These are phyloP conservation scores for Chrysolina americana DNA, from an alignment of 2,888 invertebrate genomes.

Conservation along the genomic window DNA sequence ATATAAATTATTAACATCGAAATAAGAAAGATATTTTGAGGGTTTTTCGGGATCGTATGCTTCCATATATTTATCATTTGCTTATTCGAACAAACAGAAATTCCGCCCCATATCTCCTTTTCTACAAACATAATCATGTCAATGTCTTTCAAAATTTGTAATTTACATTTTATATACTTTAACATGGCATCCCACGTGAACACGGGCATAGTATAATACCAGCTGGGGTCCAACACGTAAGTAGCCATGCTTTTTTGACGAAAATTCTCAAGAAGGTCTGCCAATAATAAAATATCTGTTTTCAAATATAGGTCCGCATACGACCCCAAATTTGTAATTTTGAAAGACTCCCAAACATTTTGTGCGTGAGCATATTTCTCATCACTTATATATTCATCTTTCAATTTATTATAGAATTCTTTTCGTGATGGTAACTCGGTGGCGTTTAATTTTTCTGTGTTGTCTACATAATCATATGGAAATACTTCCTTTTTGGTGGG, in stretches of 20 bases:
- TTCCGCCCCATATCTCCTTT: conserved; percentile 15
- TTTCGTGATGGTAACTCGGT: conserved; percentile 23
- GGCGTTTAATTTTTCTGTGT: conserved; percentile 13
- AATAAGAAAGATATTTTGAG: too few species aligned
- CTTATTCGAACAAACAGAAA: too few species aligned
- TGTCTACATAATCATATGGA: conserved; percentile 20
- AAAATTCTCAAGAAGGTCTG: conserved; percentile 61
- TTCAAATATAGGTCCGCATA: conserved; percentile 55
- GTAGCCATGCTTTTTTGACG: conserved; percentile 38
- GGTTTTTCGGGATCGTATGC: conserved; percentile 54
- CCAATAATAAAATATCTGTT: conserved; percentile 56
- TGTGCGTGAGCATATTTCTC: conserved; percentile 50
- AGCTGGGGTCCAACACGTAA: conserved; percentile 25
- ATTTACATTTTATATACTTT: conserved; percentile 52
- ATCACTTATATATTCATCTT: conserved; percentile 18
- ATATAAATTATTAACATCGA: conserved; percentile 53
- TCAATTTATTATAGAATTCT: conserved; percentile 25
- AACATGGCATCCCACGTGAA: conserved; percentile 27
- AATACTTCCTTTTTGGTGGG: conserved; percentile 25
- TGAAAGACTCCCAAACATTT: background rate
- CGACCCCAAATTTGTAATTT: background rate
- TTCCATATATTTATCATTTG: conserved; percentile 37
- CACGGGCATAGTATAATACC: conserved; percentile 29
- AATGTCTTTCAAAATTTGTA: conserved; percentile 57
- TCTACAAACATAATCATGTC: conserved; percentile 39